A percentile compares a stretch with the other conserved stretches of the same genome.
Evolutionary conservation across 2,113 vertebrate genomes (phyloP).

Genomic region (Nicator chloris): DNA sequence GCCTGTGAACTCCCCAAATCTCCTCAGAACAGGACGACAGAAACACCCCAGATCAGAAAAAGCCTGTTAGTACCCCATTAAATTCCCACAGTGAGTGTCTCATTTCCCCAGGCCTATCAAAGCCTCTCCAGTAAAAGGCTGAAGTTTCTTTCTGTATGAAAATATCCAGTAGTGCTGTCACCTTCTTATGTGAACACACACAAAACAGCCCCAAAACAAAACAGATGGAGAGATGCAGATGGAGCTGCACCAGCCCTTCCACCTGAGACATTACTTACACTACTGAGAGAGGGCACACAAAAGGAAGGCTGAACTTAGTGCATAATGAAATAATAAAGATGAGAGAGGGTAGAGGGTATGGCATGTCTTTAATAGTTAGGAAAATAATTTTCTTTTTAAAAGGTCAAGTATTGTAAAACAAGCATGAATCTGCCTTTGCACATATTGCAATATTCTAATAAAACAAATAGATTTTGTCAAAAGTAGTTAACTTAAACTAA

Average conservation of each 20-base stretch:
- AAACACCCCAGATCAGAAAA: not conserved
- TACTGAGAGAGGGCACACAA: not conserved
- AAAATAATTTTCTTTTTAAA: not conserved
- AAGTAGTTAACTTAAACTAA: not conserved
- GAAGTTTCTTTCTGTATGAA: not conserved
- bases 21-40: not conserved
- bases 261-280: not conserved
- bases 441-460: accelerated
- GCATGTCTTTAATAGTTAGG: not conserved
- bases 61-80: not conserved
- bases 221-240: not conserved
- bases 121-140: not conserved
- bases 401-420: not conserved
- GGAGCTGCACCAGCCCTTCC: not conserved
- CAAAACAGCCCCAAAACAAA: not conserved
- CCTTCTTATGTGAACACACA: not conserved
- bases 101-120: not conserved
- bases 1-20: not conserved
- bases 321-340: not conserved
- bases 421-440: not conserved
- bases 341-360: not conserved
- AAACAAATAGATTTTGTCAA: not conserved
- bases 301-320: not conserved
- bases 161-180: not conserved
- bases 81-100: not conserved